phyloP scores from a whole-genome alignment of 2,888 invertebrate genomes.

The Rhagonycha fulva region DNA sequence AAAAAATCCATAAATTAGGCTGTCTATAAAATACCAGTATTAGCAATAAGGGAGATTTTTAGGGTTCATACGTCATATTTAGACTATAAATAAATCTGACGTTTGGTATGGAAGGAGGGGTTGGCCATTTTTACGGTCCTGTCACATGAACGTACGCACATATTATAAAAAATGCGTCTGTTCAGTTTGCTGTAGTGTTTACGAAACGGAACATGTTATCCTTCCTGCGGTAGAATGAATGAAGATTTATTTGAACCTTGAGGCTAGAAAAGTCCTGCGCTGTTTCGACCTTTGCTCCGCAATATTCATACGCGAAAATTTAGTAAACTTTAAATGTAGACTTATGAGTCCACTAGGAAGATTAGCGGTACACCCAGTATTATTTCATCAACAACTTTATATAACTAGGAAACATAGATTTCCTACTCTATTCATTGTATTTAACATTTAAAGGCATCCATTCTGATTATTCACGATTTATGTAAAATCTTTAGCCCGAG shows the following conservation, averaged over 20 bases:
- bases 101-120: neutral
- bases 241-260: conserved; percentile 29
- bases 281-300: conserved; percentile 16
- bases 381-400: conserved; percentile 12
- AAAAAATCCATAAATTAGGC: neutral
- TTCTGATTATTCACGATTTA: neutral
- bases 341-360: conserved; percentile 23
- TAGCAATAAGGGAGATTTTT: conserved; percentile 3
- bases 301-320: conserved; percentile 27
- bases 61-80: conserved; percentile 2
- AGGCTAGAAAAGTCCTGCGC: conserved; percentile 26
- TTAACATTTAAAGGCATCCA: neutral
- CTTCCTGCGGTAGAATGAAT: conserved; percentile 21
- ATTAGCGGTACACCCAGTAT: conserved; percentile 13
- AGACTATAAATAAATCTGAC: conserved; percentile 4
- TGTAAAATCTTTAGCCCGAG: neutral
- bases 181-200: conserved; percentile 18
- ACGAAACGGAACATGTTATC: conserved; percentile 23
- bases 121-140: conserved; percentile 1
- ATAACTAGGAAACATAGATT: conserved; percentile 7
- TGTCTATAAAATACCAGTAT: neutral
- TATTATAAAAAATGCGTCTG: conserved; percentile 16
- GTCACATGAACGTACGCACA: conserved; percentile 4
- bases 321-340: conserved; percentile 28
- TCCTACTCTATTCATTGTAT: neutral